Evolutionary conservation across 92 coral and sea anemone species (phyloP).

Genomic region (Paramuricea clavata): DNA sequence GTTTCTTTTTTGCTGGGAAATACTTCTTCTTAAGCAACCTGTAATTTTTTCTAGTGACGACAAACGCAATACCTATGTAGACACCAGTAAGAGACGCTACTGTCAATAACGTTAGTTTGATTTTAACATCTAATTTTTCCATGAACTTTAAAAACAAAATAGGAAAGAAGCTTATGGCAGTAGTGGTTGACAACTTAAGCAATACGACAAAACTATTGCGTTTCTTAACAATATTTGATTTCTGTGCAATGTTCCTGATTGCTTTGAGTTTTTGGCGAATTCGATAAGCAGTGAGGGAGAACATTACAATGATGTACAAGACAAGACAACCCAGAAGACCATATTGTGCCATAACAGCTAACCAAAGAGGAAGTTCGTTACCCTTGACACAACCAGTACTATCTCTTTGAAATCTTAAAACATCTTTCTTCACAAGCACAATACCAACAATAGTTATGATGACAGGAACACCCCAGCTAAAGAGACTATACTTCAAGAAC

Average conservation of each 20-base stretch:
- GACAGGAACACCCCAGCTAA: background rate
- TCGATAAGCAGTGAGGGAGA: background rate
- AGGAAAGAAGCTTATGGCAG: background rate
- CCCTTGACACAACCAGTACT: background rate
- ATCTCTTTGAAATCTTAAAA: background rate
- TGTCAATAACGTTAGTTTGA: background rate
- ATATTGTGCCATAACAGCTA: background rate
- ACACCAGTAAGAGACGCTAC: background rate
- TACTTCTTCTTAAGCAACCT: background rate
- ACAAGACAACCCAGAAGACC: background rate
- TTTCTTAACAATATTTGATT: background rate
- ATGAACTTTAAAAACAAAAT: background rate
- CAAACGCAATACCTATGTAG: background rate
- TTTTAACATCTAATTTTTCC: too few species aligned
- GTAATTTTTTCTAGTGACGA: background rate
- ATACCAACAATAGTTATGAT: background rate
- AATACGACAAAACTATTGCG: background rate
- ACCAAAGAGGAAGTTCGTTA: background rate
- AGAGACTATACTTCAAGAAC: too few species aligned
- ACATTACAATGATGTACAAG: background rate
- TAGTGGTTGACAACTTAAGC: background rate
- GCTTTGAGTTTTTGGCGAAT: background rate
- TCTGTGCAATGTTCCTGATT: background rate
- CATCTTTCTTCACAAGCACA: background rate
- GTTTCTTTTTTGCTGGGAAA: background rate